Evolutionary conservation across 1,140 invertebrate species (phyloP).

Genomic region (Papilio aristodemus): DNA sequence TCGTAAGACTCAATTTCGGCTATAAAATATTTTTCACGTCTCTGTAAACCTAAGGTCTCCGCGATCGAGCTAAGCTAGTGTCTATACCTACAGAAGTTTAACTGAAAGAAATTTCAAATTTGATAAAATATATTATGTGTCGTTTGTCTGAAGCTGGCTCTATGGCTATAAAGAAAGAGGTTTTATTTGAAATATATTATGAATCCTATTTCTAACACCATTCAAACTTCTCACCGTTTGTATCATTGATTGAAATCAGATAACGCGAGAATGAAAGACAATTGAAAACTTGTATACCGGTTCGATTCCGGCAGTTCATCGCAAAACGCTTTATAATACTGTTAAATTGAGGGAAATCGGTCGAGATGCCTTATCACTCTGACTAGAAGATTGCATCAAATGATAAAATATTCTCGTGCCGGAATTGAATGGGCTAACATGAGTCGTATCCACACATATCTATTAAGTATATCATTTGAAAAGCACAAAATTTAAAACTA

Average conservation of each 20-base stretch:
- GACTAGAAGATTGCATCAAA: background rate
- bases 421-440: background rate
- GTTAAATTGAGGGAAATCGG: slow-evolving; percentile 16
- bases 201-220: slow-evolving; percentile 10
- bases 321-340: slow-evolving; percentile 9
- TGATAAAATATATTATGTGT: too few species aligned
- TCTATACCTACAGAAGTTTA: too few species aligned
- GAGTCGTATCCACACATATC: background rate
- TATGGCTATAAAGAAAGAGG: too few species aligned
- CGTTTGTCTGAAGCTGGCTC: too few species aligned
- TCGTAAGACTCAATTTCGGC: too few species aligned
- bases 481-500: background rate
- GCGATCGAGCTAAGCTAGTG: too few species aligned
- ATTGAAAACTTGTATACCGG: slow-evolving; percentile 22
- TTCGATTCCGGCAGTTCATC: slow-evolving; percentile 17
- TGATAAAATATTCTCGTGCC: background rate
- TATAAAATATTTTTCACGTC: too few species aligned
- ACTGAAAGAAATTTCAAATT: too few species aligned
- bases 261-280: slow-evolving; percentile 28
- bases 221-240: slow-evolving; percentile 7
- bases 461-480: background rate
- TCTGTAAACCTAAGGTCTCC: too few species aligned
- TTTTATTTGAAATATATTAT: background rate
- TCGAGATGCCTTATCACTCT: background rate
- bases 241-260: slow-evolving; percentile 18